A percentile compares a stretch with the other conserved stretches of the same genome.
Evolutionary conservation across 2,888 invertebrate species (phyloP).

Genomic region (Pammene aurita): DNA sequence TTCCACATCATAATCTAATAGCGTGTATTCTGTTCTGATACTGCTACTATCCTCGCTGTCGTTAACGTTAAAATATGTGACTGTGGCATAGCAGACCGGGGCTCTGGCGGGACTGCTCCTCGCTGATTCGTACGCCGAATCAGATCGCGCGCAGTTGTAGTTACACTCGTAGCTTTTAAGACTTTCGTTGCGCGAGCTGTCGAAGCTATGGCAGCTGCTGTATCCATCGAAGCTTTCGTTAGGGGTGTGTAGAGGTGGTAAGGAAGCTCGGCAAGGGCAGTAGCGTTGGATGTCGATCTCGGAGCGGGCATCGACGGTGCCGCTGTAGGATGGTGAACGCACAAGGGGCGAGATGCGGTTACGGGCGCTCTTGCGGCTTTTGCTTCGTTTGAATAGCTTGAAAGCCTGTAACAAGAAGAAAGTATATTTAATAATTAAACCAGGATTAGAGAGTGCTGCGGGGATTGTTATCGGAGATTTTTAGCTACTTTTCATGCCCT

Average conservation of each 20-base stretch:
- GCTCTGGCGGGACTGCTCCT: slow-evolving; percentile 67
- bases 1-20: slow-evolving; percentile 67
- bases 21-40: slow-evolving; percentile 75
- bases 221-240: slow-evolving; percentile 65
- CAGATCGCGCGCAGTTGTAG: slow-evolving; percentile 61
- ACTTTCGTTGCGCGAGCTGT: slow-evolving; percentile 67
- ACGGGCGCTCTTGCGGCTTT: slow-evolving; percentile 63
- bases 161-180: slow-evolving; percentile 61
- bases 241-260: slow-evolving; percentile 59
- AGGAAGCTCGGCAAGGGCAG: slow-evolving; percentile 71
- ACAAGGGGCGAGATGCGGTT: slow-evolving; percentile 73
- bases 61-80: slow-evolving; percentile 75
- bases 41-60: slow-evolving; percentile 78
- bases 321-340: slow-evolving; percentile 71
- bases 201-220: slow-evolving; percentile 70
- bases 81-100: slow-evolving; percentile 72
- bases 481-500: too few relatives aligned
- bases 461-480: too few relatives aligned
- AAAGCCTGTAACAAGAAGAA: slow-evolving; percentile 68
- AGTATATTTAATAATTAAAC: neutral
- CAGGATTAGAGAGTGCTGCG: too few relatives aligned
- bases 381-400: slow-evolving; percentile 74
- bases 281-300: slow-evolving; percentile 73
- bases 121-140: slow-evolving; percentile 77
- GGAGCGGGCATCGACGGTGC: slow-evolving; percentile 72